Conservation (phyloP, 2,113 vertebrate species). For the Cathartes aura region DNA sequence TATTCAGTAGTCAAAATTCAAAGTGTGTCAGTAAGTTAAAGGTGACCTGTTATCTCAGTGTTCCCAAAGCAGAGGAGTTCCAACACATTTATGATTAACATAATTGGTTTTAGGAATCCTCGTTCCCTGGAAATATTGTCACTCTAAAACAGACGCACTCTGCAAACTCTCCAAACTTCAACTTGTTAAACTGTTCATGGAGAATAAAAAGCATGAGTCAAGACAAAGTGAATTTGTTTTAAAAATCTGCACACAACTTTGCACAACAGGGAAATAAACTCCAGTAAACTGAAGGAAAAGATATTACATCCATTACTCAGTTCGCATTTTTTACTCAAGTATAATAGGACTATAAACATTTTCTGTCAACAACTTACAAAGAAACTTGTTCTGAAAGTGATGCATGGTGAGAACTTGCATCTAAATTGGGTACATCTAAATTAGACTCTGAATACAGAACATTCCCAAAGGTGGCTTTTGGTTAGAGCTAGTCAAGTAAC, state of each 20-base stretch:
- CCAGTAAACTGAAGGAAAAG: not conserved
- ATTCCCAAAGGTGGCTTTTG: constrained; percentile 49
- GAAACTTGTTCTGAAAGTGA: constrained; percentile 46
- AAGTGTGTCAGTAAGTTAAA: constrained; percentile 54
- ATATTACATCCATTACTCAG: constrained; percentile 25
- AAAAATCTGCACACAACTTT: not conserved
- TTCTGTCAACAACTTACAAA: constrained; percentile 62
- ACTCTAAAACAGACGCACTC: not conserved
- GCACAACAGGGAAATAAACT: constrained; percentile 19
- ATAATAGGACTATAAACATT: constrained; percentile 51
- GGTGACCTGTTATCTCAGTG: constrained; percentile 18
- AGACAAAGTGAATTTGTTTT: not conserved
- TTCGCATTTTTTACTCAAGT: not conserved
- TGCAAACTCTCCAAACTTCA: not conserved
- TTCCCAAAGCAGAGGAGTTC: constrained; percentile 1
- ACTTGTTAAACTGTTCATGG: not conserved
- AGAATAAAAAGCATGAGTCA: not conserved
- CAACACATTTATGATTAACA: not conserved
- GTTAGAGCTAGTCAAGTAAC: not conserved
- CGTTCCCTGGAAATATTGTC: constrained; percentile 11
- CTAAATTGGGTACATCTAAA: constrained; percentile 46
- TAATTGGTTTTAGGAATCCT: constrained; percentile 39
- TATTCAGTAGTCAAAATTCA: constrained; percentile 4
- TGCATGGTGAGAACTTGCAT: constrained; percentile 49
- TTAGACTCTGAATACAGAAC: constrained; percentile 25